phyloP scores from a whole-genome alignment of 2,888 invertebrate genomes.

The Phania funesta region DNA sequence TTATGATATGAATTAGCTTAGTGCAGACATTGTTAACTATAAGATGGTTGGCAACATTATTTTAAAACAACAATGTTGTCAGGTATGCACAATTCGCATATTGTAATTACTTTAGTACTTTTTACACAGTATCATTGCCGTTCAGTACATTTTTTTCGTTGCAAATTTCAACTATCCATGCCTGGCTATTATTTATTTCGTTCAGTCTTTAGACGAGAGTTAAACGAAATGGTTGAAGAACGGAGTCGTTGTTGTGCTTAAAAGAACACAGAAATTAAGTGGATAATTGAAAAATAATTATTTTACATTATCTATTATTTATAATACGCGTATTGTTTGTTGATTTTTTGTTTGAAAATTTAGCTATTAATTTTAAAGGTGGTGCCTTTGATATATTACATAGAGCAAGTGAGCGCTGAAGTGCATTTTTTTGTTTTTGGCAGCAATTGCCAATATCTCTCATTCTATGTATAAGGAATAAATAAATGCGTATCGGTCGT shows the following conservation, averaged over 20 bases:
- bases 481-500: neutral
- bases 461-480: no score
- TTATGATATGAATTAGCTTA: no score
- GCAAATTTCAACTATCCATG: neutral
- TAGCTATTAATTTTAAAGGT: neutral
- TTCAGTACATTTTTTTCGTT: no score
- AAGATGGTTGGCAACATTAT: no score
- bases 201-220: conserved; percentile 33
- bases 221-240: conserved; percentile 29
- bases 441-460: neutral
- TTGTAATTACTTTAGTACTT: no score
- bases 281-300: conserved; percentile 1
- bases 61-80: no score
- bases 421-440: conserved; percentile 2
- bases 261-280: conserved; percentile 8
- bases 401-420: neutral
- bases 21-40: no score
- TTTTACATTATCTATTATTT: neutral
- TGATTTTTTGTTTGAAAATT: neutral
- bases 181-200: conserved; percentile 1
- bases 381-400: neutral
- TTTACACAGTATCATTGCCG: no score
- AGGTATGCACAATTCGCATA: no score
- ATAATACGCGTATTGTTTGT: neutral
- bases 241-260: neutral